phyloP scores from a whole-genome alignment of 2,113 vertebrate species.

The Forbesichthys agassizii region DNA sequence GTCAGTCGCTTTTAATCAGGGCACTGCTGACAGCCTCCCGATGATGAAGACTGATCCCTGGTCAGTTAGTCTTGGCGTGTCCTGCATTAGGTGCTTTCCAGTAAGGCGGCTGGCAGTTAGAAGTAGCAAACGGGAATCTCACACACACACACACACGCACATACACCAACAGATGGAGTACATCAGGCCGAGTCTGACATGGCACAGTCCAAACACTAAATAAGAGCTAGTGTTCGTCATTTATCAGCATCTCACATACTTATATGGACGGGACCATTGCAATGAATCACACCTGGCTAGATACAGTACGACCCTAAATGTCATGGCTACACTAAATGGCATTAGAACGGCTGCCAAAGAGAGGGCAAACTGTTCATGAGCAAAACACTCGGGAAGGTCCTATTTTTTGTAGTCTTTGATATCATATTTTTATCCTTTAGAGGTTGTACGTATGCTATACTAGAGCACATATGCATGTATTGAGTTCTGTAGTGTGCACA shows the following conservation, averaged over 20 bases:
- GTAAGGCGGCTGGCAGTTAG: constrained; percentile 55
- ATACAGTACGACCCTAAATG: constrained; percentile 16
- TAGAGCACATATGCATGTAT: too few relatives aligned
- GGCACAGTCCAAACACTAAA: background rate
- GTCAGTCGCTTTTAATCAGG: constrained; percentile 54
- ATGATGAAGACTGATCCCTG: constrained; percentile 54
- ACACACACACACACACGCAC: background rate
- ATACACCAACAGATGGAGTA: too few relatives aligned
- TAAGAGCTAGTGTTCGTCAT: constrained; percentile 13
- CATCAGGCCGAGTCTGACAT: background rate
- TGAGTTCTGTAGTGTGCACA: too few relatives aligned
- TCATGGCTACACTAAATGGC: background rate
- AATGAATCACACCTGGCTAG: constrained; percentile 26
- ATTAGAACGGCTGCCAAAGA: constrained; percentile 20
- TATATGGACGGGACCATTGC: constrained; percentile 1
- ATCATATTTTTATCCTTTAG: too few relatives aligned
- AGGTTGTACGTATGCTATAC: too few relatives aligned
- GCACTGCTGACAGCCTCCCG: constrained; percentile 24
- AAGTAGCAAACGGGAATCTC: constrained; percentile 43
- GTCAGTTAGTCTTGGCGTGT: constrained; percentile 63
- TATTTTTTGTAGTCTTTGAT: too few relatives aligned
- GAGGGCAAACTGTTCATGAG: background rate
- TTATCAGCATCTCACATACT: constrained; percentile 18
- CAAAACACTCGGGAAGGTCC: background rate
- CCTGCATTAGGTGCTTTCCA: constrained; percentile 49